These are phyloP conservation scores for Calidris pugnax DNA, from an alignment of 2,113 vertebrate species.

Conservation along the genomic window DNA sequence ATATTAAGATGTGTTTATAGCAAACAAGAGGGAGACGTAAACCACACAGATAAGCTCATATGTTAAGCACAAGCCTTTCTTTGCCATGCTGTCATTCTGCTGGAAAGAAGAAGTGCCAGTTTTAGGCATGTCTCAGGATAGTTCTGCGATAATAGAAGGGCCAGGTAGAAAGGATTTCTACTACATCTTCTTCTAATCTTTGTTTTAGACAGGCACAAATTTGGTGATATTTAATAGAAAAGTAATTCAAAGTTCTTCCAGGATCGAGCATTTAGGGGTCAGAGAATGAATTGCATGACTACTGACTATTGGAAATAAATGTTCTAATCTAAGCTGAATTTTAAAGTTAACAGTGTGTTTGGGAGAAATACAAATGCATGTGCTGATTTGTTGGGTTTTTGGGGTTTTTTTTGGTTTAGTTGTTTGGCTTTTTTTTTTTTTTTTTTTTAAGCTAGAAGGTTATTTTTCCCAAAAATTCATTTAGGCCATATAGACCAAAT, in stretches of 20 bases:
- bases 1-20: not conserved
- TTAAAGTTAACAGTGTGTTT: not conserved
- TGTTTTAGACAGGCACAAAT: not conserved
- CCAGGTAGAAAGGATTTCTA: not conserved
- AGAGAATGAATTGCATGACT: not conserved
- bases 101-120: not conserved
- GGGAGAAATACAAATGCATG: not conserved
- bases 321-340: not conserved
- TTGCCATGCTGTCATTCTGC: not conserved
- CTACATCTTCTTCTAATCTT: not conserved
- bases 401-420: too few species aligned
- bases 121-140: not conserved
- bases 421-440: too few species aligned
- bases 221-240: not conserved
- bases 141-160: not conserved
- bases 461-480: not conserved
- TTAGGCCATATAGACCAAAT: not conserved
- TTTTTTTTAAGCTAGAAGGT: not conserved
- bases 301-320: not conserved
- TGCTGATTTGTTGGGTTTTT: fast-evolving
- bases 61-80: not conserved
- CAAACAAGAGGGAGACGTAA: not conserved
- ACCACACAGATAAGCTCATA: not conserved
- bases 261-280: not conserved
- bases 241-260: not conserved